Base-by-base conservation (phyloP, 2,113 vertebrate species). In the Aix galericulata region DNA sequence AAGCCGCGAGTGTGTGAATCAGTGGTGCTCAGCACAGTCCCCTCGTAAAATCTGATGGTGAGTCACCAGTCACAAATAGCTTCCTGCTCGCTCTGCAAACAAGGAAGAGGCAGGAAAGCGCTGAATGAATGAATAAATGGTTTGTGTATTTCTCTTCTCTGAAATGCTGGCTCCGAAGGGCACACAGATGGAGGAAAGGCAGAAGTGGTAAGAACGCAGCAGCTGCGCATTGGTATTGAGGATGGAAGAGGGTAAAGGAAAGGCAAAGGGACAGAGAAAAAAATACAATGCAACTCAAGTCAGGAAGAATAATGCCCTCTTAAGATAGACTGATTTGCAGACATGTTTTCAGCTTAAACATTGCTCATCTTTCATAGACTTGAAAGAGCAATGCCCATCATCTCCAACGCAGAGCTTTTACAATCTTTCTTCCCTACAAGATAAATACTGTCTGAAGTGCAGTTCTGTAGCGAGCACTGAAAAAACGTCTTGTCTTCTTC, bases 21-120 rank as follows among this genome's bases (percentile, higher is more conserved):
- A 15, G 48, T 72, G 73, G 94, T 73, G 83, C 93, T 89, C 82
- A 76, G 76, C 60, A 81, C 64, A 94, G 95, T 91, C 73, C 73
- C 58, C 83, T 89, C 21, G 0, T 88, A 96, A 96, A 89, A 96
- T 66, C 40, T 84, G 48, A 62, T 77, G 77, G 56, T 78, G 88
- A 96, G 82, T 95, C 94, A 95, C 44, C 16, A 55, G 63, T 88
- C 82, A 89, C 69, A 91, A 94, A 83, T 6, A 91, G 60, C 66
- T 96, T 93, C 80, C 88, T 88, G 76, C 73, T 93, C 26, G 0
- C 36, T 90, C 81, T 71, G 48, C 36, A 83, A 89, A 73, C 29
- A 60, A 83, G 50, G 44, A 94, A 72, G 29, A n/a, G 11, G 64
- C 34, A 86, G 73, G 52, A 86, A 88, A 92, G 34, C 48, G 38